phyloP scores from a whole-genome alignment of 2,888 invertebrate species.

The Falcaria lacertinaria region DNA sequence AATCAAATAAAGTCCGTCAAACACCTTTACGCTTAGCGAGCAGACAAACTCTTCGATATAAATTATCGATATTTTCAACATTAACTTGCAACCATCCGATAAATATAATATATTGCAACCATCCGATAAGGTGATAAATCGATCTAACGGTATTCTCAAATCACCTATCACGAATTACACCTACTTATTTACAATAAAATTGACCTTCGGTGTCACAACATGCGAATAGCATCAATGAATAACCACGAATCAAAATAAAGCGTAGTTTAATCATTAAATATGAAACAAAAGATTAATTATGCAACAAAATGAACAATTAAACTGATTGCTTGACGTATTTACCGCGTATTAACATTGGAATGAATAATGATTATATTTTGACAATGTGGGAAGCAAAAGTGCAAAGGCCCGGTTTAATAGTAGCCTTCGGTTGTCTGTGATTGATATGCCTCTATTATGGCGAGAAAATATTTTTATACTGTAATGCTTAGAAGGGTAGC shows the following conservation, averaged over 20 bases:
- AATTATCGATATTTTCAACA: too few relatives aligned
- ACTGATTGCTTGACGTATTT: conserved; percentile 14
- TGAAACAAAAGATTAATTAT: conserved; percentile 4
- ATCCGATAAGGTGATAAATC: too few relatives aligned
- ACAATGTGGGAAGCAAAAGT: conserved; percentile 21
- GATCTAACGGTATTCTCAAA: not conserved
- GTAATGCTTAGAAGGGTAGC: too few relatives aligned
- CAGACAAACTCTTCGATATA: too few relatives aligned
- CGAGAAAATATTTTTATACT: too few relatives aligned
- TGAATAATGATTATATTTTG: conserved; percentile 26
- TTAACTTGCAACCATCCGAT: too few relatives aligned
- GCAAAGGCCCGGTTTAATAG: conserved; percentile 26
- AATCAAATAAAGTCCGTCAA: too few relatives aligned
- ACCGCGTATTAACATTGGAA: conserved; percentile 14
- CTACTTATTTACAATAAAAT: not conserved
- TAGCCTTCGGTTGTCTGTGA: conserved; percentile 31
- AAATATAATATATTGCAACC: too few relatives aligned
- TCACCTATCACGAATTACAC: too few relatives aligned
- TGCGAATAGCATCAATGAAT: not conserved
- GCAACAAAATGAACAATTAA: conserved; percentile 13
- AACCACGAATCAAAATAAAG: conserved; percentile 2
- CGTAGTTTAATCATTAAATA: not conserved
- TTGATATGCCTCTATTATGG: not conserved
- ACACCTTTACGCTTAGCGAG: too few relatives aligned
- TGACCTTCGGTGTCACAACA: not conserved